phyloP scores from a whole-genome alignment of 2,113 vertebrate genomes.

The Phyllopteryx taeniolatus region DNA sequence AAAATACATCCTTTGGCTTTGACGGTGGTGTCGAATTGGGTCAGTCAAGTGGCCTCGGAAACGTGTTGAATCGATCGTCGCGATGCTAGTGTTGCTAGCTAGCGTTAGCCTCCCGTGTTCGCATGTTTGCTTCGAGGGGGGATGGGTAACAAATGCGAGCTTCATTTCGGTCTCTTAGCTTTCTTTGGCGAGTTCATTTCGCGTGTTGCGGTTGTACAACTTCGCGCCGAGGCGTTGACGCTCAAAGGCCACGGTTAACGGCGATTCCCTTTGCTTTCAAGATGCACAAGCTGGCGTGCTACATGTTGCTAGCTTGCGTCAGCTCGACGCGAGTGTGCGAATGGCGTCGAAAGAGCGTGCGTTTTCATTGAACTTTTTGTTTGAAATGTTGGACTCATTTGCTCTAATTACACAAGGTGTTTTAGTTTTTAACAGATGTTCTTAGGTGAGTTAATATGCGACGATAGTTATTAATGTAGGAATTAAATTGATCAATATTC shows the following conservation, averaged over 20 bases:
- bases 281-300: not conserved
- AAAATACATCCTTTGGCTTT: not conserved
- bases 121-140: not conserved
- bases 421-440: not conserved
- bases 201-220: fast-evolving
- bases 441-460: not conserved
- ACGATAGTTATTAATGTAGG: not conserved
- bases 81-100: constrained; percentile 19
- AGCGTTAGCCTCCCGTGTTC: not conserved
- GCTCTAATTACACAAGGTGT: not conserved
- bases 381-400: not conserved
- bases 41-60: fast-evolving
- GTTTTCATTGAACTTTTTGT: not conserved
- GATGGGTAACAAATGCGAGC: not conserved
- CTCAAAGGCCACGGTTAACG: not conserved
- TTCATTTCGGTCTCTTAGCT: not conserved
- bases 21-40: fast-evolving
- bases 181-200: not conserved
- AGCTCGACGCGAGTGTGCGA: not conserved
- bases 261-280: not conserved
- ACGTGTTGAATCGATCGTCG: not conserved
- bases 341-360: not conserved
- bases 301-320: constrained; percentile 5
- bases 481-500: not conserved
- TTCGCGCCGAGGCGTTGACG: fast-evolving